Evolutionary conservation across 2,888 invertebrate genomes (phyloP).

Genomic region (Ischnura elegans): DNA sequence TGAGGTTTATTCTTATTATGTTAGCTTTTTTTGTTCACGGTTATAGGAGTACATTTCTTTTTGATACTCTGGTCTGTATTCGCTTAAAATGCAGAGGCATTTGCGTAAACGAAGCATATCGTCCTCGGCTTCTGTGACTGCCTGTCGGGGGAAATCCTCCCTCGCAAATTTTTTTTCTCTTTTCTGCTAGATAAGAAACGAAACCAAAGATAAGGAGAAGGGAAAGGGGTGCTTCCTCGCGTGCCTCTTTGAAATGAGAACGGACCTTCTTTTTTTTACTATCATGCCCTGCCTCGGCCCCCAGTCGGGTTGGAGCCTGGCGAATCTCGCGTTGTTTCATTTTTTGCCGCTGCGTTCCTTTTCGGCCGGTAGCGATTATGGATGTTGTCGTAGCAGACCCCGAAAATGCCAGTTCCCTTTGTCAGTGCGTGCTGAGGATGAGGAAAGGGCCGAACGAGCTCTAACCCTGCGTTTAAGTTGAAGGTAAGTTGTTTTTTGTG

Average conservation of each 20-base stretch:
- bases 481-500: neutral
- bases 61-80: too few relatives aligned
- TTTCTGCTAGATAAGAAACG: neutral
- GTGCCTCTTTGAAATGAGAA: constrained; percentile 23
- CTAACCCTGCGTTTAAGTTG: neutral
- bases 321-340: neutral
- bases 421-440: neutral
- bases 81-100: too few relatives aligned
- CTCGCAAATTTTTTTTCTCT: neutral
- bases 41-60: too few relatives aligned
- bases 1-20: too few relatives aligned
- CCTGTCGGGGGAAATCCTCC: neutral
- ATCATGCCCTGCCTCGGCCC: neutral
- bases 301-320: neutral
- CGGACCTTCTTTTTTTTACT: neutral
- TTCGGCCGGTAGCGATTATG: neutral
- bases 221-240: neutral
- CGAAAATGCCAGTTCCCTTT: neutral
- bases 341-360: neutral
- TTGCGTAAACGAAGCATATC: too few relatives aligned
- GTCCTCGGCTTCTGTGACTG: neutral
- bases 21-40: too few relatives aligned
- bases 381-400: neutral
- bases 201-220: neutral
- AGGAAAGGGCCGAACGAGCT: neutral